Percentiles rank a stretch among this genome's conserved stretches.
phyloP scores from a whole-genome alignment of 2,113 vertebrate species.

The Phaethornis superciliosus region DNA sequence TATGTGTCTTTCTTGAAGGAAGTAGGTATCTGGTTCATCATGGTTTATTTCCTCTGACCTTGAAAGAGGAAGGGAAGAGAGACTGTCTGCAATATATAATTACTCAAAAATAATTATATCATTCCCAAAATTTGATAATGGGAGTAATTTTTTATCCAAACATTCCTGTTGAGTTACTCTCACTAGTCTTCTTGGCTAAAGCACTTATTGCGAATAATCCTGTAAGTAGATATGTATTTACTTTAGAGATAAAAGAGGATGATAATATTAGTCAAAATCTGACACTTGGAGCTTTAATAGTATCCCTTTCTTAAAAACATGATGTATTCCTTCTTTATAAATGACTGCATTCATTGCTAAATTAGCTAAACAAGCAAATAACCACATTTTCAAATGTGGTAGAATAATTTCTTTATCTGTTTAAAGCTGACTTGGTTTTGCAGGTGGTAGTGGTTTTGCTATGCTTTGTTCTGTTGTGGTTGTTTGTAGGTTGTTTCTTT shows the following conservation, averaged over 20 bases:
- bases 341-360: background rate
- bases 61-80: background rate
- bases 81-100: background rate
- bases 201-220: background rate
- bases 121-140: background rate
- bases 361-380: background rate
- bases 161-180: constrained; percentile 31
- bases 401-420: background rate
- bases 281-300: background rate
- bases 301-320: background rate
- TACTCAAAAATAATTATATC: background rate
- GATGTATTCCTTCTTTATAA: background rate
- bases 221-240: background rate
- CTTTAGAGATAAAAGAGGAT: background rate
- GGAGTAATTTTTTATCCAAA: background rate
- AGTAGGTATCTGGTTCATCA: background rate
- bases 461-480: background rate
- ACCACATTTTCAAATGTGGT: background rate
- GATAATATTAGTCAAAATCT: constrained; percentile 19
- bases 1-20: background rate
- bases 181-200: background rate
- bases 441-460: background rate
- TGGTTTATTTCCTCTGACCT: background rate
- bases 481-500: background rate
- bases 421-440: background rate